phyloP scores from a whole-genome alignment of 2,797 vertebrate genomes.

The Gymnoscopelus microlampas region DNA sequence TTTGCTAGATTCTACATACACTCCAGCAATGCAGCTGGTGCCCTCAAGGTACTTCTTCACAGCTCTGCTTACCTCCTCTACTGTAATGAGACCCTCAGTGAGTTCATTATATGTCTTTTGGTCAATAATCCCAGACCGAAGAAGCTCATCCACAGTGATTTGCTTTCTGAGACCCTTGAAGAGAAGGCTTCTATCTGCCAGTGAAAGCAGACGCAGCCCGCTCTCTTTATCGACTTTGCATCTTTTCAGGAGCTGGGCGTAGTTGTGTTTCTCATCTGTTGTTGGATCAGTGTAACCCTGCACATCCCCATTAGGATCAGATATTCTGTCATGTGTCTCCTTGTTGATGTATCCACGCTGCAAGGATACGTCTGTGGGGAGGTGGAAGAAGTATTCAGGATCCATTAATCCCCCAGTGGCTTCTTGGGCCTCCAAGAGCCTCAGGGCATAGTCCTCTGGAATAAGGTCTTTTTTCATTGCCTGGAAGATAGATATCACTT shows the following conservation, averaged over 20 bases:
- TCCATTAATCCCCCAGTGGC: constrained; percentile 93
- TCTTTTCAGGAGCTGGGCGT: constrained; percentile 88
- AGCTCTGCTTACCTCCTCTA: constrained; percentile 91
- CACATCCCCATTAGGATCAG: constrained; percentile 82
- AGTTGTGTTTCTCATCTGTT: constrained; percentile 89
- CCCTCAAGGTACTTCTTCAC: constrained; percentile 94
- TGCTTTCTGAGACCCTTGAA: constrained; percentile 95
- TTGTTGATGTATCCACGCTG: constrained; percentile 93
- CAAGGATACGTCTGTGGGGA: constrained; percentile 90
- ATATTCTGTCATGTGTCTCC: constrained; percentile 88
- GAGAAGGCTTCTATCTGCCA: constrained; percentile 87
- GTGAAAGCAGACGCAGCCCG: constrained; percentile 85
- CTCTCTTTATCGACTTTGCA: constrained; percentile 86
- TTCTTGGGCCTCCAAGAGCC: constrained; percentile 92
- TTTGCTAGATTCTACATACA: constrained; percentile 92
- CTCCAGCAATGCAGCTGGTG: constrained; percentile 94
- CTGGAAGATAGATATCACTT: constrained; percentile 94
- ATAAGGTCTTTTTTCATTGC: constrained; percentile 96
- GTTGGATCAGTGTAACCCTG: constrained; percentile 89
- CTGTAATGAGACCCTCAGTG: constrained; percentile 85
- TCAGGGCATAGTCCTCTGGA: constrained; percentile 90
- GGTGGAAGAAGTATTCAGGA: constrained; percentile 90
- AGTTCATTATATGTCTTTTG: constrained; percentile 89
- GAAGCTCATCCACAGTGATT: constrained; percentile 92
- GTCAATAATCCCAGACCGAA: constrained; percentile 89